These are phyloP conservation scores for Leptopilina myrica DNA, from an alignment of 2,888 invertebrate species.

Conservation along the genomic window DNA sequence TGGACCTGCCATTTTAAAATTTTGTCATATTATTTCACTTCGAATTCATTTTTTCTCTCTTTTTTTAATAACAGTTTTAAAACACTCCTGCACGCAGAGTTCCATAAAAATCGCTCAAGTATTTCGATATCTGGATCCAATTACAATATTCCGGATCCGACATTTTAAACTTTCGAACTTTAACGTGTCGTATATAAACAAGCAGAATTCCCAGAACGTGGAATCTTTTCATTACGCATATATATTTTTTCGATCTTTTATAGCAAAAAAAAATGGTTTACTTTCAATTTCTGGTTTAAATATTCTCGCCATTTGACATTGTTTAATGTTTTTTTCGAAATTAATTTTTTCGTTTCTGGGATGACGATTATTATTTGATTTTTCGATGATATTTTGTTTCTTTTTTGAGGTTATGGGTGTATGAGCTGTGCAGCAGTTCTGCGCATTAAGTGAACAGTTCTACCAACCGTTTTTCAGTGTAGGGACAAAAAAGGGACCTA, in stretches of 20 bases:
- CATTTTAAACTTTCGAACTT: conserved; percentile 16
- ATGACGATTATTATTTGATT: too few relatives aligned
- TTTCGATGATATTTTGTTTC: too few relatives aligned
- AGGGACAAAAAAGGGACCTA: too few relatives aligned
- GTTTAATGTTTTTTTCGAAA: too few relatives aligned
- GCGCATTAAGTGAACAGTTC: too few relatives aligned
- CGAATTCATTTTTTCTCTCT: background rate
- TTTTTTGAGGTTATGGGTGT: too few relatives aligned
- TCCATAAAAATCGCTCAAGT: conserved; percentile 13
- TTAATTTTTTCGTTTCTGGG: too few relatives aligned
- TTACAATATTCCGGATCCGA: background rate
- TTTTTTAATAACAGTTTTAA: background rate
- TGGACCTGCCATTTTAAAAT: conserved; percentile 17
- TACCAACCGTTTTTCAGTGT: too few relatives aligned
- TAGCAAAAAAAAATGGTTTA: background rate
- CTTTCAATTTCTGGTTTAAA: background rate
- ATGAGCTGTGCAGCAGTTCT: too few relatives aligned
- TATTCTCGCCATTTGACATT: too few relatives aligned
- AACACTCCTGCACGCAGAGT: conserved; percentile 12
- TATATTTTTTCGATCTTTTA: background rate
- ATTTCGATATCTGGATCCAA: conserved; percentile 4
- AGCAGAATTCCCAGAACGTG: conserved; percentile 10
- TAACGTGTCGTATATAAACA: conserved; percentile 12
- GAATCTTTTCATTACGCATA: background rate
- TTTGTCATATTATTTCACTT: background rate